Evolutionary conservation across 2,888 invertebrate genomes (phyloP), one percentile per base, ranked within the genome.

Genomic region (Drosophila setosimentum): DNA sequence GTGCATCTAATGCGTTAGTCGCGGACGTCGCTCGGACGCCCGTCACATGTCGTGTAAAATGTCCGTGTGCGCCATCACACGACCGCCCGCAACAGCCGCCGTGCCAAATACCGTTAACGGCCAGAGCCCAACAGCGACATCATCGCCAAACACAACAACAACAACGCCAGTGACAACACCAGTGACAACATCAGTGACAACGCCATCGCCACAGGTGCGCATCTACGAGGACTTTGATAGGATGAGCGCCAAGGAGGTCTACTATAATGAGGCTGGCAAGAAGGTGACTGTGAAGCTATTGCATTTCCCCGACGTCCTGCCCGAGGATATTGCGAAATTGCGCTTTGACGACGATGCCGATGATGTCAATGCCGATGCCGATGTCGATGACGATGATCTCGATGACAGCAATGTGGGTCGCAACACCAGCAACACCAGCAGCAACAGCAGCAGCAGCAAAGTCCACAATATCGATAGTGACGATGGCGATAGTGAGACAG

Each of bases 231-330:
- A 93, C 82, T 93, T 93, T 70, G 93, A 93, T 82, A 93, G 93
- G 87, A 93, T 93, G 93, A 93, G 93, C 77, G 93, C 93, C 83
- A 93, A 93, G 77, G 93, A 93, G 75, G 93, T 93, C 11, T 93
- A 92, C 69, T 93, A 91, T 69, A 93, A 92, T 60, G 93, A 93
- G 75, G 92, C 93, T 45, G 93, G 93, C 33, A 93, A 92, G 61
- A 93, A 93, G 68, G 87, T 93, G 5, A 93, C 93, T 16, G 93
- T 93, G 0, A 93, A 93, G 71, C 73, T 93, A 57, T 77, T 93
- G 11, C 93, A 93, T 76, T 93, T 92, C 60, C 93, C 93, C 37
- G 92, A 93, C 68, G 89, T 93, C 0, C 90, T 92, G 18, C 93
- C 93, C 21, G 93, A 93, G 65, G 92, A 93, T 27, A 90, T 93